Evolutionary conservation across 2,888 invertebrate species (phyloP).

Genomic region (Ditula angustiorana): DNA sequence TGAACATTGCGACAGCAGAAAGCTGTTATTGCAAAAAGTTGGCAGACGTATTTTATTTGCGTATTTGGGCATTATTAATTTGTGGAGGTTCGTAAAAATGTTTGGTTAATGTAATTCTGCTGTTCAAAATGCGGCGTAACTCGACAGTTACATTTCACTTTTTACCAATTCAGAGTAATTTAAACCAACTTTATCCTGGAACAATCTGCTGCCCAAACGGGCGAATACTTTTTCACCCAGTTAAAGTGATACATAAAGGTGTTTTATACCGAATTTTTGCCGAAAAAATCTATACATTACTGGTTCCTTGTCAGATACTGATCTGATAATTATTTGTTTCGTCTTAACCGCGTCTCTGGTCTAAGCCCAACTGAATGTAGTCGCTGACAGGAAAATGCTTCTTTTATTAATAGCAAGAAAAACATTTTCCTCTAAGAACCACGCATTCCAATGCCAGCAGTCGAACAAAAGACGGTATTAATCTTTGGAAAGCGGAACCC

Average conservation of each 20-base stretch:
- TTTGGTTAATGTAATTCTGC: conserved; percentile 25
- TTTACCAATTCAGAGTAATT: background rate
- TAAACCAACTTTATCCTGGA: too few species aligned
- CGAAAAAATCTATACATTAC: too few species aligned
- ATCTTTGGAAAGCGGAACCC: conserved; percentile 10
- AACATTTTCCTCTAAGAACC: conserved; percentile 1
- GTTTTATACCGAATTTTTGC: too few species aligned
- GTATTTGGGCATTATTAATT: conserved; percentile 31
- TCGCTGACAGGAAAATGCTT: conserved; percentile 1
- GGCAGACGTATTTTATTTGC: conserved; percentile 5
- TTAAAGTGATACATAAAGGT: too few species aligned
- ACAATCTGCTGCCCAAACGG: too few species aligned
- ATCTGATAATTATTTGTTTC: too few species aligned
- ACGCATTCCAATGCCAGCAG: background rate
- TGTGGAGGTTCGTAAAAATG: conserved; percentile 23
- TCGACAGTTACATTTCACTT: conserved; percentile 50
- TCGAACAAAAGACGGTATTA: conserved; percentile 20
- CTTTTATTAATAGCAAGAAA: conserved; percentile 4
- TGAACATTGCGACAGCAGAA: conserved; percentile 16
- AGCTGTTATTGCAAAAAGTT: conserved; percentile 28
- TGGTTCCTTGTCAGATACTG: too few species aligned
- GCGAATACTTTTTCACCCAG: too few species aligned
- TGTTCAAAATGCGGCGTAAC: conserved; percentile 36
- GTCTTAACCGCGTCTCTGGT: too few species aligned
- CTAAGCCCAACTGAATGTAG: background rate